Evolutionary conservation across 1,140 invertebrate genomes (phyloP).

Genomic region (Papilio helenus): DNA sequence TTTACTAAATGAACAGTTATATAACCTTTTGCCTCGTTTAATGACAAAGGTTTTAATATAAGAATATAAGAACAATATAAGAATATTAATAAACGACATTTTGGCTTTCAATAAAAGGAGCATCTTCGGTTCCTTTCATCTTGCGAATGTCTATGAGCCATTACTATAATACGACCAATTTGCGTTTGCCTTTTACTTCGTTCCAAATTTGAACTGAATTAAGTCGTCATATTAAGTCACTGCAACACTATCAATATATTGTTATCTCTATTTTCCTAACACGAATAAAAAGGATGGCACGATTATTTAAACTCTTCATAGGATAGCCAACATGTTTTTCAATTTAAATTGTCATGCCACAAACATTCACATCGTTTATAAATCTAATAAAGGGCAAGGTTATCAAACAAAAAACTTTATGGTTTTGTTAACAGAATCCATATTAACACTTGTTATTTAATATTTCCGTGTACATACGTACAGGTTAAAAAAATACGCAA

Average conservation of each 20-base stretch:
- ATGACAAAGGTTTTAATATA: too few relatives aligned
- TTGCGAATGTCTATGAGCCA: too few relatives aligned
- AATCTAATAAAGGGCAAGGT: conserved; percentile 23
- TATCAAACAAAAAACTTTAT: conserved; percentile 5
- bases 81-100: too few relatives aligned
- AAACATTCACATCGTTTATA: background rate
- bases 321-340: background rate
- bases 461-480: background rate
- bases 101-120: too few relatives aligned
- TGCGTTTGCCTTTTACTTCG: too few relatives aligned
- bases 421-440: conserved; percentile 9
- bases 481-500: conserved; percentile 20
- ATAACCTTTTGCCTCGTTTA: background rate
- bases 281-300: too few relatives aligned
- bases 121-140: too few relatives aligned
- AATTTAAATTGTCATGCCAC: background rate
- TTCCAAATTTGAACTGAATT: too few relatives aligned
- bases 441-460: conserved; percentile 1
- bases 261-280: too few relatives aligned
- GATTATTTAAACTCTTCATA: too few relatives aligned
- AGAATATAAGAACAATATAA: too few relatives aligned
- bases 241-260: background rate
- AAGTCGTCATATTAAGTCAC: background rate
- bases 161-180: too few relatives aligned
- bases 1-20: background rate